Percentiles rank a stretch among this genome's conserved stretches.
phyloP scores from a whole-genome alignment of 2,797 vertebrate species.

The Paramormyrops hopkinsi region DNA sequence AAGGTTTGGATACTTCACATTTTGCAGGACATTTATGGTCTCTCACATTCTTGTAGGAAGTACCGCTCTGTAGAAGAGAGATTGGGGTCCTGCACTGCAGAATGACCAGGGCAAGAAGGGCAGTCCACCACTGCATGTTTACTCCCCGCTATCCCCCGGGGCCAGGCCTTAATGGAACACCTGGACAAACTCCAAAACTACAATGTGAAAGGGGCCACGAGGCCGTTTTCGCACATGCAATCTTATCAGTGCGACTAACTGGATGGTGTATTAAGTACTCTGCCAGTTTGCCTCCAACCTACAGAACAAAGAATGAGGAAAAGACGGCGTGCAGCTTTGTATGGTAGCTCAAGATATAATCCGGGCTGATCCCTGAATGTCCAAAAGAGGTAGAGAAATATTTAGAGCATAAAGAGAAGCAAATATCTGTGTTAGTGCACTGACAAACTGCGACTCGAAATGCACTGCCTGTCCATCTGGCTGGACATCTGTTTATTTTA shows the following conservation, averaged over 20 bases:
- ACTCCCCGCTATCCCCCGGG: not conserved
- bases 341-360: not conserved
- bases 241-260: not conserved
- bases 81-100: not conserved
- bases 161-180: conserved; percentile 12
- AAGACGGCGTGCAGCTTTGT: not conserved
- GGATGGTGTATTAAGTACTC: not conserved
- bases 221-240: not conserved
- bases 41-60: not conserved
- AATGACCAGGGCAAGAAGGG: not conserved
- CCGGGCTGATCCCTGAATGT: too few species aligned
- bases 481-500: not conserved
- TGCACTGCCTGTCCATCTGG: not conserved
- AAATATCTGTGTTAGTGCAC: not conserved
- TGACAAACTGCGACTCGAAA: not conserved
- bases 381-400: not conserved
- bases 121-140: not conserved
- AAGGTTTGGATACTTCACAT: not conserved
- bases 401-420: not conserved
- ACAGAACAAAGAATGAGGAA: not conserved
- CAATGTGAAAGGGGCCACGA: not conserved
- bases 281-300: not conserved
- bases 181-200: not conserved
- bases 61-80: not conserved
- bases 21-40: not conserved